phyloP scores from a whole-genome alignment of 2,888 invertebrate genomes.

The Byasa hedistus region DNA sequence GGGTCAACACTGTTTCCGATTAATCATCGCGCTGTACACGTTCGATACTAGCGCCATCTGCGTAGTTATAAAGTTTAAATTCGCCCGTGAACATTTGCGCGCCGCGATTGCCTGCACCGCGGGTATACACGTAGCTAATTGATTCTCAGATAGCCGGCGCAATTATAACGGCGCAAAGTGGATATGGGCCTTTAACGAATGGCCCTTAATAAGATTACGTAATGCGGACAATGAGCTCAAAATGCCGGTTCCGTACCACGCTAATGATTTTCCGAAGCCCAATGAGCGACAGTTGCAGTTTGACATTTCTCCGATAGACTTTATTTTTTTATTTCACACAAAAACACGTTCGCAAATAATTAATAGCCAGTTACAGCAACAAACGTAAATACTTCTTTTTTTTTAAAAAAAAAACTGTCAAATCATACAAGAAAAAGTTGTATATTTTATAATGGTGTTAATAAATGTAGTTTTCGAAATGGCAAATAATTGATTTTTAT shows the following conservation, averaged over 20 bases:
- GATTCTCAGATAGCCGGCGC: conserved; percentile 22
- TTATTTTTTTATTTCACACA: background rate
- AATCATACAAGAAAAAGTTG: too few species aligned
- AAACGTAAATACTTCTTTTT: conserved; percentile 1
- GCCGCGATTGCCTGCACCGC: background rate
- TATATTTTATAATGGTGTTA: too few species aligned
- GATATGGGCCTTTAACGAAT: conserved; percentile 20
- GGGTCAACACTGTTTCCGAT: conserved; percentile 17
- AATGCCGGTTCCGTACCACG: background rate
- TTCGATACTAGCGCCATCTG: background rate
- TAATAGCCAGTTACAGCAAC: conserved; percentile 6
- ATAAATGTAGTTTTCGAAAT: background rate
- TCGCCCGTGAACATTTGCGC: background rate
- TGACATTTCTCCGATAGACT: conserved; percentile 2
- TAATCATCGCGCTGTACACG: background rate
- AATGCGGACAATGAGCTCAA: conserved; percentile 11
- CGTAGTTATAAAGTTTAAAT: background rate
- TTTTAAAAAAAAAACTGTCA: background rate
- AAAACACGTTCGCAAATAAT: conserved; percentile 1
- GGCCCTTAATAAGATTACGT: conserved; percentile 22
- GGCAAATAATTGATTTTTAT: conserved; percentile 4
- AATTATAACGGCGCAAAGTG: conserved; percentile 24
- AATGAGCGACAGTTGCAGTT: too few species aligned
- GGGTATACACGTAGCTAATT: conserved; percentile 18
- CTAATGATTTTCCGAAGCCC: too few species aligned